These are phyloP conservation scores for Epirrita christyi DNA, from an alignment of 2,888 invertebrate genomes.

Conservation along the genomic window DNA sequence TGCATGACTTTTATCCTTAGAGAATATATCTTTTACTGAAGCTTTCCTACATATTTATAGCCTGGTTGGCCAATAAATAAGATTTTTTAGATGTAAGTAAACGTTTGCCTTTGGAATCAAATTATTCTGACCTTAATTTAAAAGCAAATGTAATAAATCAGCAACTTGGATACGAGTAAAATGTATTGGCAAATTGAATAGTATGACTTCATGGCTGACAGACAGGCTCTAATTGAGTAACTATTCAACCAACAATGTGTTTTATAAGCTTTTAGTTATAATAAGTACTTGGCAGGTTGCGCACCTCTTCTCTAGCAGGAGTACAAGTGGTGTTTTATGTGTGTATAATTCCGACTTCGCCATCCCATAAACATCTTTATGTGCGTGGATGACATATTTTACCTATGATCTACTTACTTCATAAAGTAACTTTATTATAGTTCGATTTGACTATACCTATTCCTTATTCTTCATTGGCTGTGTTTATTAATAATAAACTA, in stretches of 20 bases:
- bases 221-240: neutral
- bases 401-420: no score
- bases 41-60: no score
- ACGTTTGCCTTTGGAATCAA: neutral
- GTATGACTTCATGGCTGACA: neutral
- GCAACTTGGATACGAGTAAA: neutral
- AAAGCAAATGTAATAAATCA: neutral
- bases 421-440: no score
- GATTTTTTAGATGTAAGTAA: no score
- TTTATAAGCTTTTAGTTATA: neutral
- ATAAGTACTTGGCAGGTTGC: neutral
- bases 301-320: no score
- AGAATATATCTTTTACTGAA: no score
- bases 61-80: neutral
- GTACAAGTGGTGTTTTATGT: no score
- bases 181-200: neutral
- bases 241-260: neutral
- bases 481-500: conserved; percentile 1
- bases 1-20: no score
- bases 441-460: no score
- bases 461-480: neutral
- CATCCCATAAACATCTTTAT: no score
- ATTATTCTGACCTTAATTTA: neutral
- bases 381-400: no score
- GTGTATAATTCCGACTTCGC: no score